Evolutionary conservation across 2,113 vertebrate genomes (phyloP).

Genomic region (Hyla sarda): DNA sequence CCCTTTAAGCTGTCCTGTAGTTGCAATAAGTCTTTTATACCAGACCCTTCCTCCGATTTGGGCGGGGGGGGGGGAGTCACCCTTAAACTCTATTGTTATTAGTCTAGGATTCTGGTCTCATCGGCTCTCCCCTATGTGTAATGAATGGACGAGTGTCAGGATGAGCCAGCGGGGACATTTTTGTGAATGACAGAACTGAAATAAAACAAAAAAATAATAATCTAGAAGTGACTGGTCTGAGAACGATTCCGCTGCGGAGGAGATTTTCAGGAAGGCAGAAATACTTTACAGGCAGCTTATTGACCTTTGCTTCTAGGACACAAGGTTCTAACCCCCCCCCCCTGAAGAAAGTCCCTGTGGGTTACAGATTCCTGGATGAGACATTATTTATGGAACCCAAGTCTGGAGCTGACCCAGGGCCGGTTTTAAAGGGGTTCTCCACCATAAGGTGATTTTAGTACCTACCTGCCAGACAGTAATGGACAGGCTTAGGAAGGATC

Average conservation of each 20-base stretch:
- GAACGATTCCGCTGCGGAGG: neutral
- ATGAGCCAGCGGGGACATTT: neutral
- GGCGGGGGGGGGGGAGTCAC: too few species aligned
- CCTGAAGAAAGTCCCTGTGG: too few species aligned
- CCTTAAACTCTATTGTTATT: neutral
- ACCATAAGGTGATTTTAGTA: too few species aligned
- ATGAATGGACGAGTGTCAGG: neutral
- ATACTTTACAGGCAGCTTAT: neutral
- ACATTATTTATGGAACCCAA: neutral
- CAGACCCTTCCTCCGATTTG: neutral
- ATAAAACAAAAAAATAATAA: too few species aligned
- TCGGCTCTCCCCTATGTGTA: too few species aligned
- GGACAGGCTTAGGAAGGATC: too few species aligned
- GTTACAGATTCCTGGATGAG: neutral
- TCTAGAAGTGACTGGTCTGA: neutral
- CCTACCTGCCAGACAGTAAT: too few species aligned
- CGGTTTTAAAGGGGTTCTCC: too few species aligned
- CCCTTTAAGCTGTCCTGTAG: too few species aligned
- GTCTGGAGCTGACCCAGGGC: neutral
- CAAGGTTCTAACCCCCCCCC: neutral
- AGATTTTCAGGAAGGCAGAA: neutral
- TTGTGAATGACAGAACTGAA: too few species aligned
- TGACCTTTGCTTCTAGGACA: too few species aligned
- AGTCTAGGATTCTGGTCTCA: neutral
- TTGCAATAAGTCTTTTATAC: neutral